Evolutionary conservation across 2,113 vertebrate species (phyloP), one percentile per base, ranked within the genome.

Genomic region (Xiphophorus maculatus): DNA sequence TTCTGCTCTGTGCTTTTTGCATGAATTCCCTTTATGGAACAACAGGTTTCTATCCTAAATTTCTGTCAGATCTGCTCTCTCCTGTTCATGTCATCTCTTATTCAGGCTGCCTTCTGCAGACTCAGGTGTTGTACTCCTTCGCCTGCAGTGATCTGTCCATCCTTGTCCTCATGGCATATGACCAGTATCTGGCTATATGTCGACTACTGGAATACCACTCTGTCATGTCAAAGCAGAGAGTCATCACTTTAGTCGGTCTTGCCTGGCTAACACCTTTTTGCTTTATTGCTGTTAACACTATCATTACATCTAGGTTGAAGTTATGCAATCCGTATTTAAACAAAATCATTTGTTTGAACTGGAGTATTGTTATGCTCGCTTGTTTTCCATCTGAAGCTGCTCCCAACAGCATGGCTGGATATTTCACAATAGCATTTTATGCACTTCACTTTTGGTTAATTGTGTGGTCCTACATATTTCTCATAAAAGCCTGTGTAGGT

Each of bases 141-240:
- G 78, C 22, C n/a, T 66, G 76, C 63, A 54, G 76, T 61, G 87
- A 89, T 48, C 33, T 89, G 3, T 83, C 84, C 1, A 80, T 83
- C 64, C 72, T 86, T n/a, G 42, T 81, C 9, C 25, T 85, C 2
- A 87, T 90, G 87, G 76, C 84, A 0, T 82, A 76, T 35, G 88
- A 91, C 64, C 79, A 84, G 30, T 90, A 88, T 68, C 33, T 86
- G 70, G 88, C 88, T 4, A 91, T 91, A 54, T 90, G 87, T 73
- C 68, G 48, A 40, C 89, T 84, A 1, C 78, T 89, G 42, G 9
- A 51, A 30, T 89, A 58, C 51, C 51, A 58, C 22, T 58, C 22
- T 58, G 22, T 58, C 22, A 10, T 58, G 51, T 25, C 22, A 1
- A n/a, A 25, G 25, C 7, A 25, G 17, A 80, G 61, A n/a, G 4